Evolutionary conservation across 1,140 invertebrate genomes (phyloP), one percentile per base, ranked within the genome.

Genomic region (Hirudo medicinalis): DNA sequence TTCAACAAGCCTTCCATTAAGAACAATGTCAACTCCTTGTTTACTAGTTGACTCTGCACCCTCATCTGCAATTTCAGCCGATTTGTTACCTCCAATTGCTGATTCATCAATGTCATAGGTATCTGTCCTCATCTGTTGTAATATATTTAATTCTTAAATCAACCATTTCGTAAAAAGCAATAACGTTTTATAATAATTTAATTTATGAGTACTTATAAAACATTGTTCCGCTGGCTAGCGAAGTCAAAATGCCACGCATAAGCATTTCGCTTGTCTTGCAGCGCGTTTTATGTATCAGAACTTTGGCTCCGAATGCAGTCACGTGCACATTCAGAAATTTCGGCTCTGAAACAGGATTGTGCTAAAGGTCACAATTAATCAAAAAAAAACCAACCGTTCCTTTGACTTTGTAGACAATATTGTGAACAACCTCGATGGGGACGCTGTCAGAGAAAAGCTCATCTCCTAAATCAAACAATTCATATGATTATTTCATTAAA

Each of bases 401-500:
- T 80, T 91, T 90, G 43, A 97, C 93, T 87, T 97, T 94, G 78
- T 94, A 97, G 54, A 97, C 79, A 25, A 75, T 91, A 81, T 94
- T 90, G 80, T 96, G 92, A 19, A 97, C 85, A 67, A 96, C 82
- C 81, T 95, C 93, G 73, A 94, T 88, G 84, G 90, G 95, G 81
- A 92, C 95, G n/a, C 91, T 90, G 83, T 97, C 94, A 54, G 93
- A 93, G 85, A 95, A 95, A 89, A 97, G 92, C 84, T 97, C 94
- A 83, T 97, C 94, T 77, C 91, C 92, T 91, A 80, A 85, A 86
- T 78, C 68, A 71, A 79, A 73, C 63, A 36, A 71, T 20, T 32
- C 75, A 74, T 68, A 76, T 79, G 57, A 70, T 22, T 22, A 57
- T 66, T 36, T 22, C n/a, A 20, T 63, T 57, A 40, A 53, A 49